phyloP scores from a whole-genome alignment of 2,888 invertebrate species.

The Molanna angustata region DNA sequence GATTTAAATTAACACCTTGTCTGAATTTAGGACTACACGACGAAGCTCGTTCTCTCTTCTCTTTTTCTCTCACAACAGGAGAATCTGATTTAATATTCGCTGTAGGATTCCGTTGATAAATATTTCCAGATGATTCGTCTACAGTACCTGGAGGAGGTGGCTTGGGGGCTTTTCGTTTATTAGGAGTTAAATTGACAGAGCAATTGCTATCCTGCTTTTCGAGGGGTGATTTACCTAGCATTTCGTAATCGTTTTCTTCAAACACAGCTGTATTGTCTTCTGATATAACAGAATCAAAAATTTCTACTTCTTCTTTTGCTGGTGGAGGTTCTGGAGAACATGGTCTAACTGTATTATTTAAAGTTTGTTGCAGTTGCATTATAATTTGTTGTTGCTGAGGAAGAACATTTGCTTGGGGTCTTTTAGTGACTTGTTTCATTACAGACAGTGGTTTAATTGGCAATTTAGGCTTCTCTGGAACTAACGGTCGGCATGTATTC shows the following conservation, averaged over 20 bases:
- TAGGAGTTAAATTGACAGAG: slow-evolving; percentile 52
- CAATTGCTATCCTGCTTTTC: slow-evolving; percentile 59
- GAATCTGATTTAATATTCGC: slow-evolving; percentile 60
- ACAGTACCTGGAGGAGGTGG: slow-evolving; percentile 57
- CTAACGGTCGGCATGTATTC: slow-evolving; percentile 58
- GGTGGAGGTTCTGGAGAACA: slow-evolving; percentile 37
- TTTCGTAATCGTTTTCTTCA: slow-evolving; percentile 26
- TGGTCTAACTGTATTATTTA: slow-evolving; percentile 35
- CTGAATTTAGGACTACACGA: slow-evolving; percentile 62
- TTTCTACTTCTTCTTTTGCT: slow-evolving; percentile 47
- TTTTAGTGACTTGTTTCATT: slow-evolving; percentile 48
- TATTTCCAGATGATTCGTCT: slow-evolving; percentile 51
- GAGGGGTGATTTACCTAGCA: slow-evolving; percentile 46
- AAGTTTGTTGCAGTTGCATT: slow-evolving; percentile 53
- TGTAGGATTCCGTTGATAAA: slow-evolving; percentile 61
- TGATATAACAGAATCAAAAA: slow-evolving; percentile 9
- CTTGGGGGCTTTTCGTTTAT: slow-evolving; percentile 75
- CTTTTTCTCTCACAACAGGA: slow-evolving; percentile 70
- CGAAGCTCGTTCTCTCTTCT: slow-evolving; percentile 68
- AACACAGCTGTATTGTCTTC: slow-evolving; percentile 16
- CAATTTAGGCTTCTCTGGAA: slow-evolving; percentile 69
- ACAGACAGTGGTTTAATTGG: slow-evolving; percentile 55
- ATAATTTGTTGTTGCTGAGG: slow-evolving; percentile 51
- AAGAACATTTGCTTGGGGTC: slow-evolving; percentile 35
- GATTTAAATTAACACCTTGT: slow-evolving; percentile 45